Percentiles rank a stretch among this genome's conserved stretches.
Conservation (phyloP, 2,797 vertebrate genomes). For the Pterois miles region DNA sequence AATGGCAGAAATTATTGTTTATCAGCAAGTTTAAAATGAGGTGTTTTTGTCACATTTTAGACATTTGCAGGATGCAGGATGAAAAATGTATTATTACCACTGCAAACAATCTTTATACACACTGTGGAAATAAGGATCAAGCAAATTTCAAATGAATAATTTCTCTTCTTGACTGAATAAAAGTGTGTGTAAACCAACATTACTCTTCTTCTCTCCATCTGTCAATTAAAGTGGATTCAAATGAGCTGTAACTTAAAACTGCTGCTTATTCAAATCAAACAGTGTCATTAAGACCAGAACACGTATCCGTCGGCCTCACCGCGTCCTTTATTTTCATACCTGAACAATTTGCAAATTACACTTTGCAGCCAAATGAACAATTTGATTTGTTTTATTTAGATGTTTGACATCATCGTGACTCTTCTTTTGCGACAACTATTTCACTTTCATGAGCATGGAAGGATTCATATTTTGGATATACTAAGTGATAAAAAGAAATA, state of each 20-base stretch:
- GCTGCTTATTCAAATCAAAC: background rate
- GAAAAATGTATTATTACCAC: background rate
- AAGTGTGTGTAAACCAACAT: background rate
- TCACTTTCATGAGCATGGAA: too few species aligned
- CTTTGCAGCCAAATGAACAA: background rate
- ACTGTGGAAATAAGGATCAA: too few species aligned
- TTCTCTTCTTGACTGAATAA: background rate
- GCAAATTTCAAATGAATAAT: background rate
- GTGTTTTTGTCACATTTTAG: too few species aligned
- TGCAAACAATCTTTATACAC: background rate
- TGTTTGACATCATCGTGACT: background rate
- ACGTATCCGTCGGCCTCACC: background rate
- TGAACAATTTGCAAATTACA: background rate
- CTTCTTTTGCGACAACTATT: background rate
- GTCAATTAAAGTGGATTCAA: slow-evolving; percentile 7
- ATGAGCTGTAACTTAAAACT: slow-evolving; percentile 18
- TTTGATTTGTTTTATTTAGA: background rate
- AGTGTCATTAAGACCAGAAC: background rate
- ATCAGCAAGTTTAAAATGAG: too few species aligned
- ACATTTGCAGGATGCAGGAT: too few species aligned
- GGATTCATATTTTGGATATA: too few species aligned
- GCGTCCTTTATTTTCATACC: background rate
- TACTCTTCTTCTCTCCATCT: background rate
- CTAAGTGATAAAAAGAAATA: background rate
- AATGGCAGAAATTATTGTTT: too few species aligned